Base-by-base conservation (phyloP, 2,888 invertebrate genomes). In the Cerastis leucographa region DNA sequence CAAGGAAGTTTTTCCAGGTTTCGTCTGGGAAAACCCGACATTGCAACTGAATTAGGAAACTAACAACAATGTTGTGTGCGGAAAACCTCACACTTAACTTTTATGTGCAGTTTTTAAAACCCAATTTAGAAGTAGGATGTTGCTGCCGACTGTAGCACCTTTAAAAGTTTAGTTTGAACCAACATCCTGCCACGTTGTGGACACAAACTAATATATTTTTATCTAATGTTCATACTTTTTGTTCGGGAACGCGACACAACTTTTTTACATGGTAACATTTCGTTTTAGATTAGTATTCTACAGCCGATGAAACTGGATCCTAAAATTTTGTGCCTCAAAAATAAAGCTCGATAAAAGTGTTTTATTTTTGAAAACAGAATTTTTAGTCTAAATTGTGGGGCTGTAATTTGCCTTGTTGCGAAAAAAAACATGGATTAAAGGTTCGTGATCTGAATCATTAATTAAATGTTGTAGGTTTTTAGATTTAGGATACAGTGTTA, bases 271-370 rank as follows among this genome's bases (percentile, higher is more conserved):
- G 14, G 29, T 29, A 67, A 69, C 17, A 74, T 72, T 64, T 78
- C 35, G 54, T 71, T 70, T n/a, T 12, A 54, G 44, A 75, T 82
- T 81, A 75, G 79, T 72, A 82, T 85, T 77, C 75, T 25, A 59
- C 54, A 54, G 12, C 59, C 74, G 72, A 77, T 76, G 74, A 77
- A 81, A 74, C 29, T 17, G 56, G 51, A 70, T 64, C 42, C 75
- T 65, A 69, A 84, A 67, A 72, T 74, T 46, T 51, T 81, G 40
- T 75, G 44, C 54, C 35, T 66, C 59, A 54, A 76, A 80, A 75
- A 77, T 74, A 66, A 76, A 73, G 54, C 75, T 66, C 49, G 71
- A 73, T 75, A 76, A 66, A 44, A 2, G 69, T 44, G 29, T 42
- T 73, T 72, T 71, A 80, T 74, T 80, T 84, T 71, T 42, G 14